These are phyloP conservation scores for Microcebus lehilahytsara DNA, from an alignment of 2,113 vertebrate genomes.

Conservation along the genomic window DNA sequence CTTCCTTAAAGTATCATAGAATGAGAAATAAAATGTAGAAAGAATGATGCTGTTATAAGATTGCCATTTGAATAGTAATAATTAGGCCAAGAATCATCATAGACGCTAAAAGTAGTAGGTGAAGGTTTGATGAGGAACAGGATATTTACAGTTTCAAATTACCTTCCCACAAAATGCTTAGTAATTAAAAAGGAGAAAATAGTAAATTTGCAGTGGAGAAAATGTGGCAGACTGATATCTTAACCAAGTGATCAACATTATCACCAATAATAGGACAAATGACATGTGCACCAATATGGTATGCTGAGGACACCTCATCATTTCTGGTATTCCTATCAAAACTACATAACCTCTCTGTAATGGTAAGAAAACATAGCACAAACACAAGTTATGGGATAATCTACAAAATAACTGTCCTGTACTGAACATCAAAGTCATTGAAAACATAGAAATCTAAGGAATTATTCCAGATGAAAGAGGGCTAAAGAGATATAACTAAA, in stretches of 20 bases:
- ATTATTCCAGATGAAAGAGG: not conserved
- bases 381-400: no score
- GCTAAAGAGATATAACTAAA: not conserved
- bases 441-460: not conserved
- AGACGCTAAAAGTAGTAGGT: not conserved
- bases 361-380: no score
- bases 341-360: no score
- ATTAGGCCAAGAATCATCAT: not conserved
- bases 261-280: no score
- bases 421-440: no score
- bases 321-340: no score
- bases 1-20: not conserved
- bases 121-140: not conserved
- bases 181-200: not conserved
- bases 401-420: no score
- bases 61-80: not conserved
- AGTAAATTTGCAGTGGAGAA: no score
- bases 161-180: not conserved
- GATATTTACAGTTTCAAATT: not conserved
- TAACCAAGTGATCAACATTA: no score
- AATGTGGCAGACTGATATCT: no score
- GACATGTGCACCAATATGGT: no score
- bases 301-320: no score
- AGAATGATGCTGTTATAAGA: rapidly evolving
- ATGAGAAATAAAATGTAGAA: not conserved